Evolutionary conservation across 2,888 invertebrate species (phyloP).

Genomic region (Unio delphinus): DNA sequence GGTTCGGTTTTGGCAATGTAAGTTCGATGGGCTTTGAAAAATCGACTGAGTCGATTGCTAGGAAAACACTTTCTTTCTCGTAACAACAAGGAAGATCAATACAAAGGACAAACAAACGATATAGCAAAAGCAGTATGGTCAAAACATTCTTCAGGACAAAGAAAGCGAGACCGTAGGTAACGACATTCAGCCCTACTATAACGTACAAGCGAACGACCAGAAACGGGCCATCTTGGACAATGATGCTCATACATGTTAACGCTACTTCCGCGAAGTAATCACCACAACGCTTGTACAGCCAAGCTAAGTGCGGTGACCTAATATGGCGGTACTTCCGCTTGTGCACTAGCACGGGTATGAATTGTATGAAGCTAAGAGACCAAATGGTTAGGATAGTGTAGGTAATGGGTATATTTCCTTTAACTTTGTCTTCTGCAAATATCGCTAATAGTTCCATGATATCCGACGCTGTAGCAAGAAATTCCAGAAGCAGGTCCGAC

Average conservation of each 20-base stretch:
- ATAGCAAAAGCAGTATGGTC: conserved; percentile 45
- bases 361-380: conserved; percentile 66
- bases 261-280: conserved; percentile 27
- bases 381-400: conserved; percentile 61
- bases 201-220: conserved; percentile 77
- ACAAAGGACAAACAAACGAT: conserved; percentile 41
- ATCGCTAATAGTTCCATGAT: conserved; percentile 52
- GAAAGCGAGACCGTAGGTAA: conserved; percentile 62
- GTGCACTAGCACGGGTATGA: conserved; percentile 55
- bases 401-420: conserved; percentile 55
- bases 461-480: conserved; percentile 65
- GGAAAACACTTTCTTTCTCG: conserved; percentile 13
- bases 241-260: conserved; percentile 22
- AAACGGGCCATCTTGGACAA: conserved; percentile 53
- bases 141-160: conserved; percentile 59
- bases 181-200: conserved; percentile 82
- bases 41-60: conserved; percentile 12
- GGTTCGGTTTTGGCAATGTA: too few species aligned
- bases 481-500: conserved; percentile 64
- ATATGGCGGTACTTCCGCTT: conserved; percentile 18
- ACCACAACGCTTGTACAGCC: conserved; percentile 18
- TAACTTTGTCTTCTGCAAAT: conserved; percentile 46
- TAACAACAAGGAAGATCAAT: conserved; percentile 29
- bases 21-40: conserved; percentile 3
- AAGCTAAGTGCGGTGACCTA: conserved; percentile 7